phyloP scores from a whole-genome alignment of 2,888 invertebrate species.

The Drosophila suboccidentalis region DNA sequence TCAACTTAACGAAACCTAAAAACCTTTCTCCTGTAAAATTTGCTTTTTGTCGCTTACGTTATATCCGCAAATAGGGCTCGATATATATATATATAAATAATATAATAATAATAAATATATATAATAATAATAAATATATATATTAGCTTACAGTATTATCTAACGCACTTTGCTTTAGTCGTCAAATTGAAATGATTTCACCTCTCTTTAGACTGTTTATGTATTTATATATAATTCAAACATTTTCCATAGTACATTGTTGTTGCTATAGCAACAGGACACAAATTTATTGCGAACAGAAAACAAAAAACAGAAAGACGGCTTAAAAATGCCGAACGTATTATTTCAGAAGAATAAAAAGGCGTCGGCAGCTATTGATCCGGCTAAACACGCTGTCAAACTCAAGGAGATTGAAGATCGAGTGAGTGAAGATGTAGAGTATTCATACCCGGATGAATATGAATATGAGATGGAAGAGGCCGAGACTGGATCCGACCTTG shows the following conservation, averaged over 20 bases:
- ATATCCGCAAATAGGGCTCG: too few species aligned
- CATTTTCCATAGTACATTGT: neutral
- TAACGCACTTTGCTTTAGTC: conserved; percentile 1
- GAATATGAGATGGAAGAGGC: conserved; percentile 51
- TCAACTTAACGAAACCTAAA: too few species aligned
- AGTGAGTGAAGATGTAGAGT: conserved; percentile 11
- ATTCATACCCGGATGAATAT: neutral
- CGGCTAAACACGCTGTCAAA: conserved; percentile 54
- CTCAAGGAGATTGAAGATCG: conserved; percentile 68
- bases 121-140: too few species aligned
- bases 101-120: too few species aligned
- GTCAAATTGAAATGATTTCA: conserved; percentile 13
- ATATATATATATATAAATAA: too few species aligned
- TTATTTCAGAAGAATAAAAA: conserved; percentile 56
- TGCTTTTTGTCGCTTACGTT: too few species aligned
- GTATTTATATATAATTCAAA: neutral
- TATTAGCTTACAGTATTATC: neutral
- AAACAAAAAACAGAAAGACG: conserved; percentile 24
- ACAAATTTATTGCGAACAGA: conserved; percentile 42
- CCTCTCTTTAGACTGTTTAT: neutral
- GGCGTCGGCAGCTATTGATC: conserved; percentile 43
- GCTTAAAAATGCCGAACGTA: conserved; percentile 56
- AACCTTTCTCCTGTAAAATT: too few species aligned
- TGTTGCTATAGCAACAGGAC: conserved; percentile 54
- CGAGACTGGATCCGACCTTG: conserved; percentile 39